These are phyloP conservation scores for Prionailurus viverrinus DNA, from an alignment of 2,113 vertebrate species.

Conservation along the genomic window DNA sequence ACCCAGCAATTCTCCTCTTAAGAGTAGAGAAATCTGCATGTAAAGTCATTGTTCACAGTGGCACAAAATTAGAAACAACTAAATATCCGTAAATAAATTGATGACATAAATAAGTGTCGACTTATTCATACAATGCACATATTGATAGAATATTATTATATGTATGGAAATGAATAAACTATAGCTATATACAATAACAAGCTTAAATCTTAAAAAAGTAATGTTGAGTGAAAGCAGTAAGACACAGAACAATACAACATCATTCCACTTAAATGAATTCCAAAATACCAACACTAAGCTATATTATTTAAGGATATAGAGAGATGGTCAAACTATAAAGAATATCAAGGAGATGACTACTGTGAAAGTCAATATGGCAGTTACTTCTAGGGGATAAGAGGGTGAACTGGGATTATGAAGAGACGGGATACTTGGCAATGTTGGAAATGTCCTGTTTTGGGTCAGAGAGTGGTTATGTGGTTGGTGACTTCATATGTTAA, in stretches of 20 bases:
- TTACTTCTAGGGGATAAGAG: neutral
- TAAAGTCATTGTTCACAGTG: neutral
- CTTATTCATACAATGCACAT: neutral
- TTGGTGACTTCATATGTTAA: neutral
- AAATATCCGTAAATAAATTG: slow-evolving; percentile 19
- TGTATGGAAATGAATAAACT: neutral
- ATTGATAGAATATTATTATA: neutral
- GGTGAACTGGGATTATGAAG: neutral
- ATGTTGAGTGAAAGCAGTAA: slow-evolving; percentile 41
- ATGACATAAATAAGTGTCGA: neutral
- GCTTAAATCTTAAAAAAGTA: slow-evolving; percentile 37
- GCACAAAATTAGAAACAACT: neutral
- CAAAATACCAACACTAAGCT: neutral
- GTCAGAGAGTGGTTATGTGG: neutral
- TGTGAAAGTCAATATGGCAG: neutral
- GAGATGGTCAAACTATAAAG: neutral
- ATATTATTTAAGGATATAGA: neutral
- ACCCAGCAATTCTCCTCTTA: neutral
- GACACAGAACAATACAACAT: neutral
- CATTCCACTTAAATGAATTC: slow-evolving; percentile 48
- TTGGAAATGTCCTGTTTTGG: neutral
- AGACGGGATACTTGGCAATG: neutral
- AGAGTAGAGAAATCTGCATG: neutral
- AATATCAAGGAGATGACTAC: neutral
- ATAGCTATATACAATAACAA: neutral